Evolutionary conservation across 2,113 vertebrate species (phyloP).

Genomic region (Tringa solitaria): DNA sequence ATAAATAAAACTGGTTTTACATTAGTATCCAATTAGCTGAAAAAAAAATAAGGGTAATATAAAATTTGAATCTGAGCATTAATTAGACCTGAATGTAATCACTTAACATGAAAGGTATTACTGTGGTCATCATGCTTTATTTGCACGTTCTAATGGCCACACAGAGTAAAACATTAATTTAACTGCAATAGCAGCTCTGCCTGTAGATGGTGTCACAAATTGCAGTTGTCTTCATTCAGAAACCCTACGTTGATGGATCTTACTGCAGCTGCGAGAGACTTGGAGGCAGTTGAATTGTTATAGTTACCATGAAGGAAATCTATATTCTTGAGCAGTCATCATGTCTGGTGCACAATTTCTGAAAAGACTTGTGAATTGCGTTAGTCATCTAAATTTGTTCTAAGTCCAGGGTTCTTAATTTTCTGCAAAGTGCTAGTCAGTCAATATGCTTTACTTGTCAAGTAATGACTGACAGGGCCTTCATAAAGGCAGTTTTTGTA

Average conservation of each 20-base stretch:
- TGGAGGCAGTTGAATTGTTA: constrained; percentile 27
- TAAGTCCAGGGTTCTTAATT: not conserved
- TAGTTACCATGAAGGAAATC: not conserved
- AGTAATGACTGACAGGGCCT: constrained; percentile 6
- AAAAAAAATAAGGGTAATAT: not conserved
- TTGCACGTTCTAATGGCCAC: constrained; percentile 21
- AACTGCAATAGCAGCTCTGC: not conserved
- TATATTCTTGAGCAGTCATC: not conserved
- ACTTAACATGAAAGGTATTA: constrained; percentile 13
- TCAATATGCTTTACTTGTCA: constrained; percentile 2
- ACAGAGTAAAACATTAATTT: constrained; percentile 33
- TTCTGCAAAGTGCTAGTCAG: not conserved
- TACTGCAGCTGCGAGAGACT: not conserved
- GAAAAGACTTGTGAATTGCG: not conserved
- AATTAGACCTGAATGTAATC: not conserved
- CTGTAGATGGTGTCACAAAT: constrained; percentile 29
- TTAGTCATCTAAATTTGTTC: not conserved
- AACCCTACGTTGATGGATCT: not conserved
- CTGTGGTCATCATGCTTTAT: constrained; percentile 10
- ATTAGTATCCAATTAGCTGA: constrained; percentile 3
- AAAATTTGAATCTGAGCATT: not conserved
- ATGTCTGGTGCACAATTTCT: not conserved
- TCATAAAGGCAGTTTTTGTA: not conserved
- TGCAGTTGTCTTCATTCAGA: constrained; percentile 22
- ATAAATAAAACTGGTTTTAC: constrained; percentile 21